Evolutionary conservation across 1,140 invertebrate genomes (phyloP), one percentile per base, ranked within the genome.

Genomic region (Microvelia longipes): DNA sequence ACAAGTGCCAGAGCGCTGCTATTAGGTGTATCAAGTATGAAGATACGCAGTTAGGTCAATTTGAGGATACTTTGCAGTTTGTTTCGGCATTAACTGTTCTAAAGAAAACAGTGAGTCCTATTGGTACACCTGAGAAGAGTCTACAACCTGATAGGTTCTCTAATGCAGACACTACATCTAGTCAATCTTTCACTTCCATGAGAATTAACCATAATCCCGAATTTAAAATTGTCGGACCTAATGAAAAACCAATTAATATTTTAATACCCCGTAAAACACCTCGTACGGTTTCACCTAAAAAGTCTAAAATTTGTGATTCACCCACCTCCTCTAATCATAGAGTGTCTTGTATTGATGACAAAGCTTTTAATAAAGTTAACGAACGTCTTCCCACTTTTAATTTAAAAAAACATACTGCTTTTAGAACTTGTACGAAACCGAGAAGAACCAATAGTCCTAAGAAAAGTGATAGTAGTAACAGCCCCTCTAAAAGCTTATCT

Each of bases 41-140:
- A n/a, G 71, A 72, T 28, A 67, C 71, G 13, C n/a, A 69, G 5
- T 35, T 72, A 28, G 71, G 71, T 27, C 71, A 72, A 25, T 72
- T 72, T 68, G 71, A 72, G 26, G 68, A 69, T 27, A 72, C 71
- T 28, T 60, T 64, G 29, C 71, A 72, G 35, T 63, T 72, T 26
- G 67, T 72, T 62, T 69, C 65, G 2, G 71, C 71, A 2, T 50
- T 72, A 14, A 30, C 71, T 24, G 67, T 67, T 28, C 35, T 50
- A 24, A 24, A 69, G 27, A 24, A 29, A 19, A 72, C 35, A 69
- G 13, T 72, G 26, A 69, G 68, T 1, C 71, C 71, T 25, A 60
- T 72, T 29, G 28, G 62, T 28, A 67, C 68, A 29, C 65, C 71
- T 29, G 30, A 62, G 1, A 69, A 69, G 64, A 50, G n/a, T n/a